A percentile compares a stretch with the other conserved stretches of the same genome.
Evolutionary conservation across 2,113 vertebrate species (phyloP).

Genomic region (Amphiprion percula): DNA sequence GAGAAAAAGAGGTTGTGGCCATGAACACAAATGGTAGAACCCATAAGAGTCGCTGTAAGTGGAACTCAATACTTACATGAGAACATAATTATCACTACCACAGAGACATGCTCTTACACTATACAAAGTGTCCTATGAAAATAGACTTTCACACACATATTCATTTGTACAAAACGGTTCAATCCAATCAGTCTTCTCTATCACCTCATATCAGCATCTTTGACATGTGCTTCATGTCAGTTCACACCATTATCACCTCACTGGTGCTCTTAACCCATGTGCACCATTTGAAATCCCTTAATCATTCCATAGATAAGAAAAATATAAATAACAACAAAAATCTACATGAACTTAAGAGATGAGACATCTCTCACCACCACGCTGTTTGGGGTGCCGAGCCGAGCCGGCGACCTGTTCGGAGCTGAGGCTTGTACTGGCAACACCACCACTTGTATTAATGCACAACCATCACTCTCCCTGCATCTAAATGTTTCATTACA

Average conservation of each 20-base stretch:
- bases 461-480: conserved; percentile 76
- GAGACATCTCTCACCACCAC: conserved; percentile 38
- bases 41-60: neutral
- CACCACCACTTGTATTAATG: conserved; percentile 78
- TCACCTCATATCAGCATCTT: neutral
- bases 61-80: neutral
- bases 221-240: conserved; percentile 14
- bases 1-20: neutral
- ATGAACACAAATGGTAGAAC: neutral
- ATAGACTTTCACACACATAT: neutral
- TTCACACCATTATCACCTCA: conserved; percentile 22
- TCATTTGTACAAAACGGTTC: neutral
- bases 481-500: conserved; percentile 87
- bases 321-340: conserved; percentile 7
- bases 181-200: neutral
- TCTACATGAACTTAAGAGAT: conserved; percentile 31
- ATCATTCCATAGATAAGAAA: conserved; percentile 23
- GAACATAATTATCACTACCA: neutral
- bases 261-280: conserved; percentile 26
- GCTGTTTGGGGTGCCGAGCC: conserved; percentile 33
- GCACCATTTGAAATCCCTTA: conserved; percentile 43
- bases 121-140: neutral
- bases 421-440: conserved; percentile 44
- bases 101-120: neutral
- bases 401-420: conserved; percentile 48